Evolutionary conservation across 2,113 vertebrate genomes (phyloP), one percentile per base, ranked within the genome.

Genomic region (Aleadryas rufinucha): DNA sequence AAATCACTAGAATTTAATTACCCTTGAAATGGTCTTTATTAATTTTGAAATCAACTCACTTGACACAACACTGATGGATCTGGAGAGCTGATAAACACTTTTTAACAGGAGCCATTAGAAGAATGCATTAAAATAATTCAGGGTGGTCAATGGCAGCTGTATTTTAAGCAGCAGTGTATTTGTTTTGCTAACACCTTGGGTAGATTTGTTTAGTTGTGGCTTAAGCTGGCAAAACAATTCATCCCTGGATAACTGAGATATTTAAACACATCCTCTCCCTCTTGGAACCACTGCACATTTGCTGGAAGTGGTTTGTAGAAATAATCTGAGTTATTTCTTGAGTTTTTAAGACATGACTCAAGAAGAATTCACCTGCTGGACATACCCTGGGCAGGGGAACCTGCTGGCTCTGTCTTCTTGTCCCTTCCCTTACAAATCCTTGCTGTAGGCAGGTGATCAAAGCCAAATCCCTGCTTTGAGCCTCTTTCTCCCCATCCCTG

Each of bases 21-120:
- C 84, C 95, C 97, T 97, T 97, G 96, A 97, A 97, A 97, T 89
- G 82, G 49, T 90, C 87, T 90, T 94, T 97, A 97, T 96, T 97
- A 97, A 97, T 96, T 96, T 93, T 97, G 93, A 97, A 95, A 93
- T 97, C 90, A 95, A 61, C 87, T 86, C 35, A 30, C 88, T 96
- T 96, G 96, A 90, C 93, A 94, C 87, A 77, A 33, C 87, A 19
- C 68, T 82, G 91, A 91, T 96, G 82, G 86, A 41, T 91, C 41
- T 63, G 84, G 75, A 84, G 93, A 92, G 90, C 83, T 89, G 89
- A 50, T 80, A 87, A 95, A 82, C 72, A 18, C 44, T 92, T 94
- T 84, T 92, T 66, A 95, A 84, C 92, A 90, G 33, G 52, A 65
- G 69, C 84, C 87, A 78, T 96, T 97, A 96, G 94, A 86, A 37